Evolutionary conservation across 2,797 vertebrate genomes (phyloP).

Genomic region (Ctenopoma kingsleyae): DNA sequence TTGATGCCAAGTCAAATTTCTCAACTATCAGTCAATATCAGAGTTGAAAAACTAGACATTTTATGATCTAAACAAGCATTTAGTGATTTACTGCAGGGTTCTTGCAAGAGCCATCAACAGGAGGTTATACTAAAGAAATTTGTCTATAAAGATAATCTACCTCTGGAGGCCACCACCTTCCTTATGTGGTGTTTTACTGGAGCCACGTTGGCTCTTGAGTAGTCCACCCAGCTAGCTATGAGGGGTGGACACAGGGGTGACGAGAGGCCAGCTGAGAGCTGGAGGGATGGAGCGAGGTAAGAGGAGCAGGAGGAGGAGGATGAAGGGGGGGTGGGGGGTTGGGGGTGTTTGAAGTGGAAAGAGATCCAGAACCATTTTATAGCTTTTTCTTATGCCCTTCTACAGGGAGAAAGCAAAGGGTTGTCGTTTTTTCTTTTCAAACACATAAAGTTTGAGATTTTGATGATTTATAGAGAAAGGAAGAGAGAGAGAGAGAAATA

Average conservation of each 20-base stretch:
- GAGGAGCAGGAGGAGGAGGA: constrained; percentile 1
- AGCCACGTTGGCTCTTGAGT: constrained; percentile 47
- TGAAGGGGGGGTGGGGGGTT: background rate
- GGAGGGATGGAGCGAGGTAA: constrained; percentile 37
- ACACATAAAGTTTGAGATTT: constrained; percentile 87
- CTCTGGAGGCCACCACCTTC: constrained; percentile 47
- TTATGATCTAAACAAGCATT: constrained; percentile 51
- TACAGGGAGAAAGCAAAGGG: constrained; percentile 64
- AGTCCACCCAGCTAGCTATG: constrained; percentile 56
- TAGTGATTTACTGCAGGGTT: constrained; percentile 33
- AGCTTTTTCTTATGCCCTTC: constrained; percentile 79
- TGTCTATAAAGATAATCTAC: constrained; percentile 40
- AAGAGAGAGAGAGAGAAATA: constrained; percentile 79
- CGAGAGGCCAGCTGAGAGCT: constrained; percentile 37
- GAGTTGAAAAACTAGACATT: constrained; percentile 45
- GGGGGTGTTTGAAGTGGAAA: constrained; percentile 70
- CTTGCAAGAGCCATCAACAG: constrained; percentile 51
- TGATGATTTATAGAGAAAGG: constrained; percentile 88
- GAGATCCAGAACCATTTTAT: constrained; percentile 77
- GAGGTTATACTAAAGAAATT: constrained; percentile 32
- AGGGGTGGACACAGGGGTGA: constrained; percentile 60
- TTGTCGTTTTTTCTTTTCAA: constrained; percentile 62
- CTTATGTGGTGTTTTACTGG: constrained; percentile 61
- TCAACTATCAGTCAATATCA: constrained; percentile 50
- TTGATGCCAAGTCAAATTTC: constrained; percentile 22